Base-by-base conservation (phyloP, 2,113 vertebrate genomes). In the Triplophysa siluroides region DNA sequence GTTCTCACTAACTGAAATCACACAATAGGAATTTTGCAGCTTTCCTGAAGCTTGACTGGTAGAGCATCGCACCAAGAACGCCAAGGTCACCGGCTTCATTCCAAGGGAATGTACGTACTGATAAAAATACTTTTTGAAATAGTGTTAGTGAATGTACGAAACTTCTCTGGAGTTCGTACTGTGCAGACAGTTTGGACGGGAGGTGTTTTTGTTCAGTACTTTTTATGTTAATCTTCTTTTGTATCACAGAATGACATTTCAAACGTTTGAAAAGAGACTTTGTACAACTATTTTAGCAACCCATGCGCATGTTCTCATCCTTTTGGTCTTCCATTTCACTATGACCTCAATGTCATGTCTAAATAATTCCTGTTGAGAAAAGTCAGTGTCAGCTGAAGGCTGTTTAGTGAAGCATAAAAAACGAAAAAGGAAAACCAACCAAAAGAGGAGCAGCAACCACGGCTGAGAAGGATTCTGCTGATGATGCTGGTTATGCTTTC, bases 351-450 rank as follows among this genome's bases (percentile, higher is more conserved):
- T 63, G 58, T 75, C 58, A 47, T 47, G 58, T 75, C 9, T 75
- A 23, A 26, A 62, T 26, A 62, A 58, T 62, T 75, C 58, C 38
- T 62, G 38, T n/a, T 75, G 38, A 75, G 21, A 47, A 2, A 45
- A 75, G 58, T 26, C 21, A 24, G 72, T 1, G 10, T 50, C 73
- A 75, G 73, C 56, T 75, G 23, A 75, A 63, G 18, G 69, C 26
- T 33, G 21, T 75, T 61, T 13, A 45, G 23, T 43, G 14, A 61
- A 73, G 6, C 10, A 26, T 33, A 0, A n/a, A 7, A 61, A 74
- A 45, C 71, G 61, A 45, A 74, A 61, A 74, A 45, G 56, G 61
- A 45, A 74, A 74, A 74, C 11, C 56, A 45, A 41, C 52, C 26
- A 5, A 38, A 24, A 72, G 29, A 58, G 29, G 52, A 72, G 29